phyloP scores from a whole-genome alignment of 2,113 vertebrate genomes.

The Ahaetulla prasina region DNA sequence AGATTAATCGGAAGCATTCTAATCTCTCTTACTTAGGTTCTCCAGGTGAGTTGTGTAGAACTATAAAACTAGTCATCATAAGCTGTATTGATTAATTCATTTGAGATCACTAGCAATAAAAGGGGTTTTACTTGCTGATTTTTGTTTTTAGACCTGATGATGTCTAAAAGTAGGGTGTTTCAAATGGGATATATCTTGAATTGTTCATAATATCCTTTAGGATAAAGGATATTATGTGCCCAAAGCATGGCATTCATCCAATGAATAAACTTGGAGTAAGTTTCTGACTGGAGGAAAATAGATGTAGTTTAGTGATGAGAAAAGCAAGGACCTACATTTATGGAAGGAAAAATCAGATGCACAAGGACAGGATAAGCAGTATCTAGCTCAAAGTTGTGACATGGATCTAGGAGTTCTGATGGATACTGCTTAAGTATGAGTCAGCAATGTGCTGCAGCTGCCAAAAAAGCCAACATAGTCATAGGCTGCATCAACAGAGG shows the following conservation, averaged over 20 bases:
- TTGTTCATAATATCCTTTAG: not conserved
- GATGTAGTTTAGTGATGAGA: not conserved
- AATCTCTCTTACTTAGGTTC: not conserved
- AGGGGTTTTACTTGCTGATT: not conserved
- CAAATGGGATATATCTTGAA: not conserved
- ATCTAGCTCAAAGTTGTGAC: not conserved
- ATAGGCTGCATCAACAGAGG: not conserved
- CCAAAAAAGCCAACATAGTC: not conserved
- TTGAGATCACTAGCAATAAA: not conserved
- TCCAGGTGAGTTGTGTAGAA: not conserved
- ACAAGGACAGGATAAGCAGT: not conserved
- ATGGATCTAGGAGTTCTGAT: not conserved
- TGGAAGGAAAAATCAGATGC: not conserved
- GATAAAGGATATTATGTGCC: too few relatives aligned
- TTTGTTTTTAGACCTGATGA: not conserved
- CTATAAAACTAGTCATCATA: not conserved
- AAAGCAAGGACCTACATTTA: not conserved
- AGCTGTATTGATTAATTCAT: not conserved
- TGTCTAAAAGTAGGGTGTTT: not conserved
- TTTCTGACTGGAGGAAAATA: not conserved
- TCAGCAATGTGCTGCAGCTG: not conserved
- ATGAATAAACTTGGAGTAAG: not conserved
- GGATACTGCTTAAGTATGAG: not conserved
- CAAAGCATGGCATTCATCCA: not conserved
- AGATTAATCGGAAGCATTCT: not conserved